Evolutionary conservation across 2,888 invertebrate genomes (phyloP).

Genomic region (Parnassius orleans): DNA sequence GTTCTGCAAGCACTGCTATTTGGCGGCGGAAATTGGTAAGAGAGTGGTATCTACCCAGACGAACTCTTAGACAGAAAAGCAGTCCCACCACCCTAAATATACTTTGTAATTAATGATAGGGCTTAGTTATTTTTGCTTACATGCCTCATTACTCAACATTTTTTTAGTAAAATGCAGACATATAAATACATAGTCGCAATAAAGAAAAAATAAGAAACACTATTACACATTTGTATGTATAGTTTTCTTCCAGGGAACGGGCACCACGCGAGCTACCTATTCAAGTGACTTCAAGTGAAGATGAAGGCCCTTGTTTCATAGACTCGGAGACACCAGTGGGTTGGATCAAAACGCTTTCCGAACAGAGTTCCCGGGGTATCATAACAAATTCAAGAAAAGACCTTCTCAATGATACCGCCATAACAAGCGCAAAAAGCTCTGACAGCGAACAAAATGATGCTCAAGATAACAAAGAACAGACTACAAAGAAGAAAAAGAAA

Average conservation of each 20-base stretch:
- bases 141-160: no score
- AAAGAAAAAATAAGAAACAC: no score
- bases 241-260: constrained; percentile 65
- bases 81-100: no score
- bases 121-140: no score
- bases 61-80: no score
- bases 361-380: constrained; percentile 60
- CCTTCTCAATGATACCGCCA: constrained; percentile 67
- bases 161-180: no score
- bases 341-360: constrained; percentile 71
- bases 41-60: no score
- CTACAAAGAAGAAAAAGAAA: constrained; percentile 57
- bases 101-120: no score
- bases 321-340: constrained; percentile 67
- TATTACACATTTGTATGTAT: no score
- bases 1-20: no score
- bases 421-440: constrained; percentile 62
- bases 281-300: constrained; percentile 69
- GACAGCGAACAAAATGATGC: constrained; percentile 47
- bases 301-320: constrained; percentile 73
- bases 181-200: no score
- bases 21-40: no score
- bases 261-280: constrained; percentile 78
- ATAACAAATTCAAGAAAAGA: constrained; percentile 73
- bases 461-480: constrained; percentile 38